A percentile compares a stretch with the other conserved stretches of the same genome.
phyloP scores from a whole-genome alignment of 2,797 vertebrate genomes.

The Botia kubotai region DNA sequence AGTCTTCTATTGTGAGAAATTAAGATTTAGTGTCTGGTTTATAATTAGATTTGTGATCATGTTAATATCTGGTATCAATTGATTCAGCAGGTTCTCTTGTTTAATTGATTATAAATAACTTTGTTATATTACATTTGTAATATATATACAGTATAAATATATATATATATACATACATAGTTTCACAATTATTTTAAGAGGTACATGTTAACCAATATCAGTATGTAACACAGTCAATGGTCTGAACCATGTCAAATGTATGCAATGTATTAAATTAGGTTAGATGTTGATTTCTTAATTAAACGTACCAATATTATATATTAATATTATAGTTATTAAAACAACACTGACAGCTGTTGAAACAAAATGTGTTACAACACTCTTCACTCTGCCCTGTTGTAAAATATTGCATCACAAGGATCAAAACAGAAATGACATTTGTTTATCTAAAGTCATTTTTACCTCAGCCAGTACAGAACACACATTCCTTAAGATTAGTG shows the following conservation, averaged over 20 bases:
- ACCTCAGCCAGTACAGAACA: background rate
- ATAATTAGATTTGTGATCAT: no score
- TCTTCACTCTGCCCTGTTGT: background rate
- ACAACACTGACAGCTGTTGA: background rate
- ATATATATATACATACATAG: no score
- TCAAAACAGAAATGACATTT: background rate
- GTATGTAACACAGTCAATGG: no score
- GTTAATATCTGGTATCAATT: no score
- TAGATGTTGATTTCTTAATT: no score
- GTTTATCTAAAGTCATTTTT: background rate
- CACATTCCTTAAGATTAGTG: background rate
- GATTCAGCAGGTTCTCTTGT: no score
- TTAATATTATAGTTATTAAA: background rate
- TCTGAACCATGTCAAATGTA: no score
- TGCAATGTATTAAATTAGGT: no score
- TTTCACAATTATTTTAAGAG: background rate
- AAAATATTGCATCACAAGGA: background rate
- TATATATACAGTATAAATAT: no score
- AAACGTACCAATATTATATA: background rate
- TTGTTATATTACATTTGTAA: no score
- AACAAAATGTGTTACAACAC: background rate
- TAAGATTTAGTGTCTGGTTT: no score
- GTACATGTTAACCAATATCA: background rate
- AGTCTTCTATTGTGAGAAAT: background rate
- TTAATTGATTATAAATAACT: no score